Evolutionary conservation across 2,113 vertebrate species (phyloP).

Genomic region (Gnathonemus longibarbis): DNA sequence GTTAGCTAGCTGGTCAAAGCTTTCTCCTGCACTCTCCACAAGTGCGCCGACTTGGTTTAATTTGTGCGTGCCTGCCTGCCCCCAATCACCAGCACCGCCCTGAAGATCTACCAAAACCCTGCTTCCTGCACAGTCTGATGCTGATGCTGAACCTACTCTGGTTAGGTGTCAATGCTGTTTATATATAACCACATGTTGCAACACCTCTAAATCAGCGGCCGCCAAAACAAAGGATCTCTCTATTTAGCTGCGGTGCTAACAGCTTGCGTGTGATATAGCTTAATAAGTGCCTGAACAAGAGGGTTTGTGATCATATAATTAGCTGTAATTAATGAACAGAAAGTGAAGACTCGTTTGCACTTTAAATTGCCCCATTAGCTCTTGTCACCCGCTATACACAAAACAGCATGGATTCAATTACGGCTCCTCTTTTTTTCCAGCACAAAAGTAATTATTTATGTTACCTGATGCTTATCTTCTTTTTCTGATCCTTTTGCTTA

Average conservation of each 20-base stretch:
- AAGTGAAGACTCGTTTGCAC: conserved; percentile 99
- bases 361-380: conserved; percentile 99
- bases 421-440: conserved; percentile 52
- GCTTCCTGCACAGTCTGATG: not conserved
- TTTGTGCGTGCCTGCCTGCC: not conserved
- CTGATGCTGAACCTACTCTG: not conserved
- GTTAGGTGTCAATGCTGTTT: conserved; percentile 18
- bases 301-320: conserved; percentile 94
- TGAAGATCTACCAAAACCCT: not conserved
- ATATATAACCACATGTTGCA: conserved; percentile 22
- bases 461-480: conserved; percentile 27
- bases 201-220: conserved; percentile 28
- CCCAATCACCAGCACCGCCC: not conserved
- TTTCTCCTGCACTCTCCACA: not conserved
- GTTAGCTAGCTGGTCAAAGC: not conserved
- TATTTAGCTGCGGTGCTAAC: conserved; percentile 43
- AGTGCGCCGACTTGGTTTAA: not conserved
- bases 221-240: conserved; percentile 35
- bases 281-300: conserved; percentile 81
- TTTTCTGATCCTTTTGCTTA: not conserved
- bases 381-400: conserved; percentile 97
- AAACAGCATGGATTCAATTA: conserved; percentile 99
- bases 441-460: conserved; percentile 77
- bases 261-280: conserved; percentile 70
- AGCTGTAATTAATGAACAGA: conserved; percentile 99